Base-by-base conservation (phyloP, 2,888 invertebrate species). In the Galeopsomyia nigrocyanea region DNA sequence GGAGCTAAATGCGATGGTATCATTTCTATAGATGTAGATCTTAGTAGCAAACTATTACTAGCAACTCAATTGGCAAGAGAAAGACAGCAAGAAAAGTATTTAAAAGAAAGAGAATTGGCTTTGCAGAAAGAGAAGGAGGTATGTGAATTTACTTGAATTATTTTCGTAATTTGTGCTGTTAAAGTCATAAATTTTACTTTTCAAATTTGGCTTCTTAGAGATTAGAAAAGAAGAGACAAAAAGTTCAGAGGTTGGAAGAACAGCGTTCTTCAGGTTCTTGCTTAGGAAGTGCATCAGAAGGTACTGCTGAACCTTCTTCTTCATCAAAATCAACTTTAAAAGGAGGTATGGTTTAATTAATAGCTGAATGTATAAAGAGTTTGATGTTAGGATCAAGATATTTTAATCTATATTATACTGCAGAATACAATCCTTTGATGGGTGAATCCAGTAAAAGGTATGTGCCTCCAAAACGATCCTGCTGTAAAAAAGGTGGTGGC, bases 11-110 rank as follows among this genome's bases (percentile, higher is more conserved):
- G 31, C 55, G 55, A 22, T 71, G 47, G 9, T 39, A 39, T 66
- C 63, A 68, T 61, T 19, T 65, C 77, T 81, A 26, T 71, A 89
- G 88, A 89, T 84, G 86, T 87, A 13, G 88, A 88, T 80, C 77
- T 87, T 56, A 78, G 84, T 46, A 79, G 79, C 47, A 80, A 83
- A 66, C 81, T 86, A 73, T 68, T 86, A 21, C 78, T 79, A 62
- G 85, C 83, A 31, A 82, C 88, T 63, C 87, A 88, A 79, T 77
- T 79, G 58, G 81, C 84, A 1, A 81, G 87, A 64, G 80, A 84
- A 75, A 84, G 80, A 70, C 83, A 88, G 82, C 88, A 89, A 77
- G 85, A 87, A 77, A 82, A 86, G 58, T 87, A 88, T 75, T 77
- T 83, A 13, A 74, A 74, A 67, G 83, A 82, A 75, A 82, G 84